These are phyloP conservation scores for Drosophila anomalata DNA, from an alignment of 2,888 invertebrate genomes.

Conservation along the genomic window DNA sequence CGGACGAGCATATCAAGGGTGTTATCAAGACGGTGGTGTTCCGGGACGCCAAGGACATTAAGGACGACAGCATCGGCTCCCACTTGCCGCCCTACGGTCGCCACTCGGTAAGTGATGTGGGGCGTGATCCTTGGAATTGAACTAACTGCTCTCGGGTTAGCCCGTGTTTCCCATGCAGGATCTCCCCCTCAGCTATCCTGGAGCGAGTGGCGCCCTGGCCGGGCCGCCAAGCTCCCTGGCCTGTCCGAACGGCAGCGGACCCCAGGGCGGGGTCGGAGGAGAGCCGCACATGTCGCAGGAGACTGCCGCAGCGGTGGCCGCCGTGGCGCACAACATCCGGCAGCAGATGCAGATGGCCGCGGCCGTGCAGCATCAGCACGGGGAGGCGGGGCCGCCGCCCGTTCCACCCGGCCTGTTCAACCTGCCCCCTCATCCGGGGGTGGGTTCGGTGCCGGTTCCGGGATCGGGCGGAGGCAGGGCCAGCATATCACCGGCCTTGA, in stretches of 20 bases:
- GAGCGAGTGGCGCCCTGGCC: constrained; percentile 79
- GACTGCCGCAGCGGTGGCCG: constrained; percentile 93
- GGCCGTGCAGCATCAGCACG: constrained; percentile 84
- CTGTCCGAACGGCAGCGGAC: constrained; percentile 65
- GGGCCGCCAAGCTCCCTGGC: constrained; percentile 59
- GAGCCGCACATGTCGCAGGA: constrained; percentile 86
- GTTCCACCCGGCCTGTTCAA: constrained; percentile 83
- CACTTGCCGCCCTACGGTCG: constrained; percentile 86
- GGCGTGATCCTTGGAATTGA: constrained; percentile 12
- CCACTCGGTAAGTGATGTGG: constrained; percentile 85
- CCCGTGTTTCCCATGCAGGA: constrained; percentile 87
- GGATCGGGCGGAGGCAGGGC: constrained; percentile 78
- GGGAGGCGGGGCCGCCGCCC: constrained; percentile 81
- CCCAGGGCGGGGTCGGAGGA: constrained; percentile 50
- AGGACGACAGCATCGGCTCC: constrained; percentile 85
- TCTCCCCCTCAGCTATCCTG: constrained; percentile 86
- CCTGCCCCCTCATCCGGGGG: constrained; percentile 77
- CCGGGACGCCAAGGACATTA: constrained; percentile 92
- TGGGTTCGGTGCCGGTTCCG: constrained; percentile 23
- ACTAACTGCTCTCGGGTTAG: constrained; percentile 77
- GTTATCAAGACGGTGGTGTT: constrained; percentile 96
- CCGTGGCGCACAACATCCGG: constrained; percentile 92
- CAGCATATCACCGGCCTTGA: constrained; percentile 83
- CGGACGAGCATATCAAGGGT: constrained; percentile 96
- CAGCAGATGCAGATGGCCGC: constrained; percentile 92